These are phyloP conservation scores for Rhaphigaster nebulosa DNA, from an alignment of 2,888 invertebrate genomes.

Conservation along the genomic window DNA sequence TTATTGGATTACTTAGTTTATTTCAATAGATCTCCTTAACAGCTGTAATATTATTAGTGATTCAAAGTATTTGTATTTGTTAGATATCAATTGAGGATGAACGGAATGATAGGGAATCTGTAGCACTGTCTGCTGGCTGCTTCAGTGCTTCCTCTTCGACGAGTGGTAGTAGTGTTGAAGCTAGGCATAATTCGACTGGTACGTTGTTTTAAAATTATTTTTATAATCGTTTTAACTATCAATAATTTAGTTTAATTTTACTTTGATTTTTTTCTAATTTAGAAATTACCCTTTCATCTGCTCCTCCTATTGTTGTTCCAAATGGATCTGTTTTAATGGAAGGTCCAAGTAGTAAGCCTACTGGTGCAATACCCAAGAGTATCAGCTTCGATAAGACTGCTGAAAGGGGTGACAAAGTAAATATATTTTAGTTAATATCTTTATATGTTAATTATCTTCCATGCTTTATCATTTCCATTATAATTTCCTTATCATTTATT, in stretches of 20 bases:
- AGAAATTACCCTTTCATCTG: constrained; percentile 48
- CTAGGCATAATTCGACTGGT: constrained; percentile 63
- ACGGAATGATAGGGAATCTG: constrained; percentile 53
- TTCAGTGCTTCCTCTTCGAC: constrained; percentile 72
- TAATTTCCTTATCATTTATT: background rate
- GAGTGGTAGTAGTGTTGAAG: constrained; percentile 70
- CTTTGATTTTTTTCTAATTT: background rate
- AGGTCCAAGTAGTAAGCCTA: constrained; percentile 67
- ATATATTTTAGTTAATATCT: constrained; percentile 6
- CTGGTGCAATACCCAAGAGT: constrained; percentile 91
- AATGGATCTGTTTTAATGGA: constrained; percentile 67
- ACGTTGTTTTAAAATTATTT: background rate
- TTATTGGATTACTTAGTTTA: background rate
- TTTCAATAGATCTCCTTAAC: background rate
- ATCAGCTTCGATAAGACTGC: constrained; percentile 93
- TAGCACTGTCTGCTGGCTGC: constrained; percentile 55
- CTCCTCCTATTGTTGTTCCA: constrained; percentile 65
- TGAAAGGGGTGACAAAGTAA: constrained; percentile 79
- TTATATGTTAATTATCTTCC: background rate
- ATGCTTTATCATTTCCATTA: background rate
- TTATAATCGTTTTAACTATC: background rate
- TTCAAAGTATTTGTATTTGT: background rate
- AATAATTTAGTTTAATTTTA: background rate
- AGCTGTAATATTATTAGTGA: background rate
- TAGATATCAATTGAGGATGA: constrained; percentile 63